phyloP scores from a whole-genome alignment of 2,797 vertebrate genomes.

The Phalloptychus januarius region DNA sequence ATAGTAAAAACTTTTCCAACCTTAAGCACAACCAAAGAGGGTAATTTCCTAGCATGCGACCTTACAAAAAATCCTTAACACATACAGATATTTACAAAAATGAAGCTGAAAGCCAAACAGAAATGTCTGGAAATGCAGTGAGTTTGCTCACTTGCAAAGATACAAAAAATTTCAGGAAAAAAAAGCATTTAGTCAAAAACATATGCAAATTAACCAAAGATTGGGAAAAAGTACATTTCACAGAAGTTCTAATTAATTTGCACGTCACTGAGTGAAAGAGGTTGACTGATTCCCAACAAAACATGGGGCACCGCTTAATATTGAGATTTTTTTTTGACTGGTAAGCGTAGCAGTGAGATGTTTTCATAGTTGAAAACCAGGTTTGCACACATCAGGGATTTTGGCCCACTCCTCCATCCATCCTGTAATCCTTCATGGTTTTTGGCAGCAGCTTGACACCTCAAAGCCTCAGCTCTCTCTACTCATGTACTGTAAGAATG shows the following conservation, averaged over 20 bases:
- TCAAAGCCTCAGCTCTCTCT: neutral
- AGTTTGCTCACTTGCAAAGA: neutral
- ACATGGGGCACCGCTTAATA: neutral
- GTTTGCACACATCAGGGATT: neutral
- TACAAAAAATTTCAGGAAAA: neutral
- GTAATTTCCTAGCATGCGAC: neutral
- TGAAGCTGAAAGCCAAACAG: neutral
- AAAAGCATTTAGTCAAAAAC: neutral
- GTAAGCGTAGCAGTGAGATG: neutral
- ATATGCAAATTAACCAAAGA: neutral
- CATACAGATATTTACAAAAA: neutral
- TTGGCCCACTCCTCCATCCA: neutral
- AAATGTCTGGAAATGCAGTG: neutral
- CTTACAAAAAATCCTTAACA: neutral
- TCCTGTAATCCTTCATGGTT: neutral
- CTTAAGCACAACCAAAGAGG: neutral
- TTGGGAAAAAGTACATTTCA: neutral
- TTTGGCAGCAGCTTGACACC: neutral
- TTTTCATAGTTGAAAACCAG: neutral
- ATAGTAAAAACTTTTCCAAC: constrained; percentile 13
- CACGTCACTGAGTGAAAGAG: neutral
- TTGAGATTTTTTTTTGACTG: neutral
- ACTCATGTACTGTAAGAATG: neutral
- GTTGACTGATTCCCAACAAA: neutral
- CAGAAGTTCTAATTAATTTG: neutral